Base-by-base conservation (phyloP, 2,888 invertebrate genomes). In the Ochropleura leucogaster region DNA sequence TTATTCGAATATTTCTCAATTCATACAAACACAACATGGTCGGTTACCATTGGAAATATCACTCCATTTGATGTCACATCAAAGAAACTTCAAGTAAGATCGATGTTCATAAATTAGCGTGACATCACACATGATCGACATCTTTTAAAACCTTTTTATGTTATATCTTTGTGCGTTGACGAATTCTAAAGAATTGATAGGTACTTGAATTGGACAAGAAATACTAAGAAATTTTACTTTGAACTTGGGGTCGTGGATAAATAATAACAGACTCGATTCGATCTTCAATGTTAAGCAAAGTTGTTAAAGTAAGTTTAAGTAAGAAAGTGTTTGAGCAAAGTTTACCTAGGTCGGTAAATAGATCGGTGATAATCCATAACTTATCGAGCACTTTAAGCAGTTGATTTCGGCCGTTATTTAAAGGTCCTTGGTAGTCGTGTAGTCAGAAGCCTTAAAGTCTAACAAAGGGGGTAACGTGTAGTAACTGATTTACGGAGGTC, bases 21-120 rank as follows among this genome's bases (percentile, higher is more conserved):
- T 44, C 12, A 18, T 42, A 18, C 4, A 53, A 75, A 49, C 12
- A n/a, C 44, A 63, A 9, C 53, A 59, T 12, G 64, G 30, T 30
- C 12, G 71, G 59, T 30, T 30, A 62, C 7, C 18, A 53, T 57
- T 60, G 20, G 57, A 57, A 44, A 68, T 18, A 66, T 63, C 68
- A 73, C 53, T 66, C 30, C 66, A 79, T 70, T 73, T 57, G 40
- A 67, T 55, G 3, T 8, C 40, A 46, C 49, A 55, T 79, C 79
- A 83, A 80, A 83, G 49, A 20, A 57, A 68, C 42, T 67, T 60
- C 7, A 40, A 68, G 30, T 51, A 55, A 68, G 47, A 78, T 67
- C 44, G 73, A 70, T 73, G 49, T 47, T 57, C 64, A 67, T 46
- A 83, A 79, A 83, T 83, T 79, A 83, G 40, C 74, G 49, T 83